Base-by-base conservation (phyloP, 2,797 vertebrate species). In the Thaleichthys pacificus region DNA sequence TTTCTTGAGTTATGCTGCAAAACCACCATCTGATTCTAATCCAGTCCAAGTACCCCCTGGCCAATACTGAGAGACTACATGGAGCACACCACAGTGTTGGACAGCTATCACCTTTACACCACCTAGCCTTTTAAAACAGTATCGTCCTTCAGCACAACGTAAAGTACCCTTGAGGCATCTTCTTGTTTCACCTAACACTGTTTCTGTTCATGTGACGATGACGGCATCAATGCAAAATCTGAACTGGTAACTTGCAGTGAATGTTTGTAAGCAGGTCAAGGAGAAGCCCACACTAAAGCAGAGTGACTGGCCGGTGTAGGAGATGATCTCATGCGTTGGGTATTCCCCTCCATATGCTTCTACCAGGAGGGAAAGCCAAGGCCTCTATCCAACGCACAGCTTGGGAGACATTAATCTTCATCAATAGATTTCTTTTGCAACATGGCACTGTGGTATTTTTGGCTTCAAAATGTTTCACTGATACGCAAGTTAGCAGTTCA, bases 301-400 rank as follows among this genome's bases (percentile, higher is more conserved):
- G 58, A 19, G 19, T 56, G 14, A n/a, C 19, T 66, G 61, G n/a
- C 17, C 32, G 38, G 14, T 69, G 19, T 49, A 63, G 32, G 54
- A 21, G 65, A 80, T 76, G 63, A 75, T 63, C 57, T 80, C 19
- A 76, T 57, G 71, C 21, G 56, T 69, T 28, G 71, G 70, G 56
- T 70, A 69, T 69, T 64, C 60, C 7, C n/a, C 61, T 73, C 21
- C 56, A 75, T 64, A 11, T 71, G 65, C 57, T 61, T 42, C 24
- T 71, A 60, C 22, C 21, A 68, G 17, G 49, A 68, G 30, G 51
- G 30, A 66, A 26, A 62, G 61, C 68, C 28, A 68, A 51, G 24
- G 57, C 64, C 61, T 78, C 26, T 49, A 58, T 64, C 51, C 26
- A 15, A 1, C 64, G 72, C 51, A 19, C 74, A 24, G 64, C 26